These are phyloP conservation scores for Amniataba percoides DNA, from an alignment of 2,797 vertebrate species.

Conservation along the genomic window DNA sequence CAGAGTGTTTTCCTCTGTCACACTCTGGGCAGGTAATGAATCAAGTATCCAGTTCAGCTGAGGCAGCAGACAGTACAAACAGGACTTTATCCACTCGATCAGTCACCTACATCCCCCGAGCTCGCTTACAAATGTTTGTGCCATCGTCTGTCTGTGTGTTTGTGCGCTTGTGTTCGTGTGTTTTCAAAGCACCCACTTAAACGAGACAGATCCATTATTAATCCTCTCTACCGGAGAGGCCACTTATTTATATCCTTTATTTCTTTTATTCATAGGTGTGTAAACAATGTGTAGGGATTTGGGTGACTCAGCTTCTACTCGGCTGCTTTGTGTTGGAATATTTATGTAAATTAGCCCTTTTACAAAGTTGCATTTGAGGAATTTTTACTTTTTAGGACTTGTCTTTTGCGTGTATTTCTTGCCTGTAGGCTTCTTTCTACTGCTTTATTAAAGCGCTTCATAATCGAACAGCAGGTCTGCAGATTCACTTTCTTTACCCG, in stretches of 20 bases:
- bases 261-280: constrained; percentile 37
- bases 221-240: constrained; percentile 19
- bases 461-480: constrained; percentile 21
- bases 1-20: constrained; percentile 29
- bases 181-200: constrained; percentile 36
- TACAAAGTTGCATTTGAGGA: constrained; percentile 22
- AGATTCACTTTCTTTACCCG: neutral
- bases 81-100: constrained; percentile 53
- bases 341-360: constrained; percentile 18
- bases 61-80: constrained; percentile 43
- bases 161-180: neutral
- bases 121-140: constrained; percentile 46
- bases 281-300: constrained; percentile 24
- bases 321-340: constrained; percentile 4
- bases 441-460: constrained; percentile 29
- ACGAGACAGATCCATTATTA: constrained; percentile 49
- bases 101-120: constrained; percentile 40
- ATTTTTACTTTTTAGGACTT: neutral
- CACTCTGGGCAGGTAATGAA: constrained; percentile 45
- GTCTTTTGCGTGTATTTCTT: constrained; percentile 8
- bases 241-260: constrained; percentile 26
- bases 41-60: constrained; percentile 41
- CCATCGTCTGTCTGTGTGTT: constrained; percentile 9
- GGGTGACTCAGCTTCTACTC: constrained; percentile 18
- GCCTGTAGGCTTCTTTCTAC: constrained; percentile 12